Evolutionary conservation across 2,797 vertebrate genomes (phyloP).

Genomic region (Rousettus madagascariensis): DNA sequence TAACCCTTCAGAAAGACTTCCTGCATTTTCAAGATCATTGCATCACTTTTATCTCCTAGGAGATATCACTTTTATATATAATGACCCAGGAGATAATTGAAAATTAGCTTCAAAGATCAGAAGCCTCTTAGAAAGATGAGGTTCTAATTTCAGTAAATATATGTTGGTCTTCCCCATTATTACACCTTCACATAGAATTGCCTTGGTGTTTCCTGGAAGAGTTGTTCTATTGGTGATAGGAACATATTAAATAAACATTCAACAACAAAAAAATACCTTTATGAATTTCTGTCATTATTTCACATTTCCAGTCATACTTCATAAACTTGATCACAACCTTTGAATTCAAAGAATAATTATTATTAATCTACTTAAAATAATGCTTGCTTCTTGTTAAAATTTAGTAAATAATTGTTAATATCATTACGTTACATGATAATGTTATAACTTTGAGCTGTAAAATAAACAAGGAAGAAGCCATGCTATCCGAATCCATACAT

Average conservation of each 20-base stretch:
- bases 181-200: background rate
- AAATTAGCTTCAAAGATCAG: background rate
- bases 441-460: background rate
- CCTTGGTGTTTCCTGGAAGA: background rate
- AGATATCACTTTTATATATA: background rate
- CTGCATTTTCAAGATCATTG: background rate
- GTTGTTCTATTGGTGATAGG: background rate
- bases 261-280: background rate
- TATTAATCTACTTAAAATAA: background rate
- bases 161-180: background rate
- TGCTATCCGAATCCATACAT: background rate
- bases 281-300: background rate
- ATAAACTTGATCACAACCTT: background rate
- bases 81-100: background rate
- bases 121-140: background rate
- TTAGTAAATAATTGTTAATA: background rate
- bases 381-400: background rate
- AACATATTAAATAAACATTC: background rate
- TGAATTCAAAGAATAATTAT: background rate
- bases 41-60: background rate
- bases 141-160: slow-evolving; percentile 2
- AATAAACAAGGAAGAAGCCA: background rate
- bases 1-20: background rate
- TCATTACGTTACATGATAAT: background rate
- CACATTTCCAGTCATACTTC: background rate